Base-by-base conservation (phyloP, 2,113 vertebrate species). In the Sinocyclocheilus maitianheensis region DNA sequence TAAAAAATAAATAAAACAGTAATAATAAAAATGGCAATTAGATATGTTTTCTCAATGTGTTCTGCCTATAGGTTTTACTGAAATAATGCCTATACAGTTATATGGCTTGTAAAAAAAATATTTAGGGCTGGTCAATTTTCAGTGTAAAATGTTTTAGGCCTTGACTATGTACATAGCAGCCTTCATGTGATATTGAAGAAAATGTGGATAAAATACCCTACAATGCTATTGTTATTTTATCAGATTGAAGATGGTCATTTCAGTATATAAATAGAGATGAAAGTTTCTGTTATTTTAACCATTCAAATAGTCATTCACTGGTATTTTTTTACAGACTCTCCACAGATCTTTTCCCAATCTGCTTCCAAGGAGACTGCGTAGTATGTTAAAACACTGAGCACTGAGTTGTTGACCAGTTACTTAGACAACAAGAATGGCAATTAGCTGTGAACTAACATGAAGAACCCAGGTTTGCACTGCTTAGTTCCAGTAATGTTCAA, bases 391-490 rank as follows among this genome's bases (percentile, higher is more conserved):
- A 86, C 89, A 84, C 85, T 89, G 85, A 85, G 88, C 84, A 40
- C 85, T 84, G 87, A 89, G 65, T 89, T 90, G 88, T 89, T 81
- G 83, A 91, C 89, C 77, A 87, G 92, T 93, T 94, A 91, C 93
- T 91, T 89, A 91, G 94, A 93, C 94, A 93, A 92, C 92, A 90
- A 89, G 92, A 92, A 93, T 91, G 92, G 90, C 86, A 93, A 90
- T 90, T 89, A 91, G 80, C 88, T 87, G 77, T 71, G 85, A 87
- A 10, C 72, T 88, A 88, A 91, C 91, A 77, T 26, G 60, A 81
- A 89, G 86, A 86, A 60, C 72, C 74, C 53, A 46, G 77, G 84
- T 92, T 87, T 84, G 87, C 82, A 84, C 75, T n/a, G 80, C 87
- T 87, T 84, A 55, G 30, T 88, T 87, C 87, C 86, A 74, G 89